Conservation (phyloP, 2,888 invertebrate species). For the Drosophila neonasuta region DNA sequence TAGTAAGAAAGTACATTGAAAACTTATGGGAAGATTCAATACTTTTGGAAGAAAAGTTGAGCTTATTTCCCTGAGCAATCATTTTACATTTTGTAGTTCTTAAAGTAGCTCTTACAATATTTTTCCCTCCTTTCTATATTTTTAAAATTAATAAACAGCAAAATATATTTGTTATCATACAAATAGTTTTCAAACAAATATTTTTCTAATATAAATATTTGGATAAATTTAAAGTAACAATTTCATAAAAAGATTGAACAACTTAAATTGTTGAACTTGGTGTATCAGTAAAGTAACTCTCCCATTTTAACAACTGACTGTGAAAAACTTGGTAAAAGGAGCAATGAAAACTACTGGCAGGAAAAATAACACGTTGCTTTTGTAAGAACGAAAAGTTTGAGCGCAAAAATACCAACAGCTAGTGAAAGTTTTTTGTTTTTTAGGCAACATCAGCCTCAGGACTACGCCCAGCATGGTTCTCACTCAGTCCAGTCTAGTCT, state of each 20-base stretch:
- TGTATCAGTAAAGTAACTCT: constrained; percentile 18
- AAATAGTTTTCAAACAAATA: no score
- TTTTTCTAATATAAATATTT: no score
- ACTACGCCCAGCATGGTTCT: background rate
- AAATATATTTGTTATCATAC: no score
- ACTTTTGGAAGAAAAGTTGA: background rate
- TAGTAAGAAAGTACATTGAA: no score
- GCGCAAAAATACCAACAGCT: constrained; percentile 45
- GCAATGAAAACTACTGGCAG: constrained; percentile 23
- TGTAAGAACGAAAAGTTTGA: constrained; percentile 26
- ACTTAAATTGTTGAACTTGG: constrained; percentile 29
- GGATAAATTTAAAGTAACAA: background rate
- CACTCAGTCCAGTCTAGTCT: constrained; percentile 4
- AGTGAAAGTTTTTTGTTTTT: constrained; percentile 54
- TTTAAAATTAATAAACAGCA: no score
- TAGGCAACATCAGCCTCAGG: constrained; percentile 8
- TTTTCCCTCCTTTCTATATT: no score
- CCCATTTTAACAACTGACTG: constrained; percentile 24
- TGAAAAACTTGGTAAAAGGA: constrained; percentile 15
- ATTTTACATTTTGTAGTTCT: background rate
- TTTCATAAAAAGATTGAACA: background rate
- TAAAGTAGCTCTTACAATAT: background rate
- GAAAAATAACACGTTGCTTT: constrained; percentile 26
- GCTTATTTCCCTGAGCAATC: background rate
- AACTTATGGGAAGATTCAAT: background rate